phyloP scores from a whole-genome alignment of 2,113 vertebrate genomes.

The Oreochromis tanganicae region DNA sequence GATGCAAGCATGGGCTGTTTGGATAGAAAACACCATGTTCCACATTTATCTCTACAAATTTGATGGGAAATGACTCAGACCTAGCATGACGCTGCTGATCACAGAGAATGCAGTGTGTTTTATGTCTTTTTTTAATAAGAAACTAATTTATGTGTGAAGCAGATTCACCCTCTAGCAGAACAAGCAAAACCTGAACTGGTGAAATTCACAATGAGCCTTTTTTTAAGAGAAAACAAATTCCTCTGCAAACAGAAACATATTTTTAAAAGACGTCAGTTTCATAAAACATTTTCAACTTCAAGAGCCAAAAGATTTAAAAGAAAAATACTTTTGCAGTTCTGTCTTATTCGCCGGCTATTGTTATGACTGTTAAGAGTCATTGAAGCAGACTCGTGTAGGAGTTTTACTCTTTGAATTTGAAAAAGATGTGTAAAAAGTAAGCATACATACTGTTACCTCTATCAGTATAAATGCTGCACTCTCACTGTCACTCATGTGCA shows the following conservation, averaged over 20 bases:
- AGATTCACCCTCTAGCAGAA: background rate
- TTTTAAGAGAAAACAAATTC: background rate
- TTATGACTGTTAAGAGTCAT: background rate
- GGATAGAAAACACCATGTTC: conserved; percentile 17
- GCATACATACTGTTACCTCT: background rate
- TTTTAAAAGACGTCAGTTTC: background rate
- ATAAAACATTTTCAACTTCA: background rate
- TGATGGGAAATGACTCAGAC: conserved; percentile 41
- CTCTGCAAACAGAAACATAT: background rate
- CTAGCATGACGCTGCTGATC: conserved; percentile 25
- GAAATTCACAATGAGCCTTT: background rate
- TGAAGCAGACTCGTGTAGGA: background rate
- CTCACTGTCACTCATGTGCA: background rate
- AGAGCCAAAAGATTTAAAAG: background rate
- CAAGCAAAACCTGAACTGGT: background rate
- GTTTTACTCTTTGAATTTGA: background rate
- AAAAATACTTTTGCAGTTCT: rapidly evolving
- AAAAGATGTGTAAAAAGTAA: background rate
- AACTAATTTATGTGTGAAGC: background rate
- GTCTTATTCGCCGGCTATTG: rapidly evolving
- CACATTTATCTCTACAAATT: background rate
- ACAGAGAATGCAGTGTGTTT: background rate
- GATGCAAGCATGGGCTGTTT: conserved; percentile 16
- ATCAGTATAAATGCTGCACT: background rate
- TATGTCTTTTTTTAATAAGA: background rate